Conservation (phyloP, 2,113 vertebrate species). For the Megaceryle maxima region DNA sequence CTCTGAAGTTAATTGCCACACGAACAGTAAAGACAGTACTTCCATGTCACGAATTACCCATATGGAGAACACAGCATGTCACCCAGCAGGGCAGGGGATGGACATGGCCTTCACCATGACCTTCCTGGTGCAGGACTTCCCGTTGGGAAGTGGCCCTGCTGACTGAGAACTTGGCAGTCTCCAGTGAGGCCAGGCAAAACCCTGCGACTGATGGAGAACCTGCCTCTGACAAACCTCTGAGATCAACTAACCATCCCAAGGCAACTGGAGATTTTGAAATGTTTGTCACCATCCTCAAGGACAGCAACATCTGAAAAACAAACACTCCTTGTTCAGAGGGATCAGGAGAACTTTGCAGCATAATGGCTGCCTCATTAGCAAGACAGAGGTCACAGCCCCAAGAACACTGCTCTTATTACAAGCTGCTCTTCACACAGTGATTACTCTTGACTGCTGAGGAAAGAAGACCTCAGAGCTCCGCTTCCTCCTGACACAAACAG, state of each 20-base stretch:
- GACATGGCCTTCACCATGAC: not conserved
- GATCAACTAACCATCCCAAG: not conserved
- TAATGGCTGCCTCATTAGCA: conserved; percentile 18
- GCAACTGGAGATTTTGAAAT: not conserved
- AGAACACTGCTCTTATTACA: not conserved
- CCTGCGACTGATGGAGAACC: not conserved
- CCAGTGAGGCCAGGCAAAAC: not conserved
- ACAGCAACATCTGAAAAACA: not conserved
- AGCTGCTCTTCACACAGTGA: not conserved
- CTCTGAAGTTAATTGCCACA: rapidly evolving
- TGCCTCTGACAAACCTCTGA: not conserved
- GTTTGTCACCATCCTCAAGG: not conserved
- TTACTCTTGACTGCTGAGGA: not conserved
- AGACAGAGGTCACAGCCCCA: not conserved
- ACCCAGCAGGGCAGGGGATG: not conserved
- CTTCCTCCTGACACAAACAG: not conserved
- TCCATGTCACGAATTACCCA: rapidly evolving
- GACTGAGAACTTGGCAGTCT: not conserved
- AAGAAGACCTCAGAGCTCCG: not conserved
- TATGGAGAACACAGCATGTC: rapidly evolving
- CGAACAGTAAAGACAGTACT: not conserved
- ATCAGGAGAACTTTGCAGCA: not conserved
- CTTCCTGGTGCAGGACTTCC: not conserved
- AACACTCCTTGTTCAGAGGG: not conserved
- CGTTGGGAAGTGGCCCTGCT: not conserved